Evolutionary conservation across 2,797 vertebrate species (phyloP).

Genomic region (Melanotaenia nigrans): DNA sequence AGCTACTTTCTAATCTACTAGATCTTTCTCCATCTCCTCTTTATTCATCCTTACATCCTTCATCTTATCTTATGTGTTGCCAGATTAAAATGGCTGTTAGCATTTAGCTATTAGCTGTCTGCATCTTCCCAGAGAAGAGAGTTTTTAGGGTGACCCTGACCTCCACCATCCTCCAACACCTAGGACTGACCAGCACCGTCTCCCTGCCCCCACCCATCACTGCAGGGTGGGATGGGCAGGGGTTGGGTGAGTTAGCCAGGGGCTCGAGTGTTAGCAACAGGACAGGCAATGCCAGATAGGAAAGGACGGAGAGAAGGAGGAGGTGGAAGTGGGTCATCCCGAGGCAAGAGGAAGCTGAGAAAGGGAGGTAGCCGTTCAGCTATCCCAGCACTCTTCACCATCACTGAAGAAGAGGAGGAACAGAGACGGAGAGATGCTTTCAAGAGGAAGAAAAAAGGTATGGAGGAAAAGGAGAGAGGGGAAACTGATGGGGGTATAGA

Average conservation of each 20-base stretch:
- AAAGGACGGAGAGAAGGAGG: conserved; percentile 59
- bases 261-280: conserved; percentile 59
- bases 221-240: conserved; percentile 66
- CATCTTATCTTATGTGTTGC: conserved; percentile 45
- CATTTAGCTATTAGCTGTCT: conserved; percentile 53
- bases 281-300: conserved; percentile 68
- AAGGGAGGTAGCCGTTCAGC: conserved; percentile 85
- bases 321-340: conserved; percentile 54
- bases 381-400: conserved; percentile 91
- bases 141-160: conserved; percentile 47
- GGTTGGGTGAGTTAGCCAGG: conserved; percentile 63
- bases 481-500: conserved; percentile 10
- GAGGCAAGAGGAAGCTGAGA: conserved; percentile 85
- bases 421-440: conserved; percentile 84
- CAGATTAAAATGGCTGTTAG: conserved; percentile 75
- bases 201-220: background rate
- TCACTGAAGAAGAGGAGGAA: conserved; percentile 95
- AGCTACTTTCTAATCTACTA: background rate
- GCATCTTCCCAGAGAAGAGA: conserved; percentile 25
- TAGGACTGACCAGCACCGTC: conserved; percentile 17
- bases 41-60: background rate
- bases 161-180: conserved; percentile 20
- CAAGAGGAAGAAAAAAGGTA: conserved; percentile 84
- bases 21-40: conserved; percentile 13
- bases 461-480: conserved; percentile 16